Conservation (phyloP, 2,113 vertebrate genomes). For the Leucosticte australis region DNA sequence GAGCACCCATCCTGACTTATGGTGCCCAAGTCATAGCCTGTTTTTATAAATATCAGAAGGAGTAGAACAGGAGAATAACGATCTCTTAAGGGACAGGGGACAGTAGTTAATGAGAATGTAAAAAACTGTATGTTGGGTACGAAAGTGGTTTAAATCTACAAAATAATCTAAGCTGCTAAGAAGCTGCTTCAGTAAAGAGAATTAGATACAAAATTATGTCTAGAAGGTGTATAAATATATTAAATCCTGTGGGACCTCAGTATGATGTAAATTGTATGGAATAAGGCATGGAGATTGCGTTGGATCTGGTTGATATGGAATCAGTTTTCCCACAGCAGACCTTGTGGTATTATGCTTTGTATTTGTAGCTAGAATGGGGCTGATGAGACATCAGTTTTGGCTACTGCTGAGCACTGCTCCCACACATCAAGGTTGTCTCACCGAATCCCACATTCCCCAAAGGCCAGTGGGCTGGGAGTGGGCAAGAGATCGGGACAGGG, state of each 20-base stretch:
- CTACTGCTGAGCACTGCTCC: background rate
- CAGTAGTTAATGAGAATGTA: background rate
- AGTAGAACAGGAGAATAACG: background rate
- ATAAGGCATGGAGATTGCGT: background rate
- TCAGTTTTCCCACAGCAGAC: background rate
- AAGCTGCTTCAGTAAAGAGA: background rate
- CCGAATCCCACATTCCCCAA: background rate
- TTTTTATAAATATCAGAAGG: background rate
- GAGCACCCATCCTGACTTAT: background rate
- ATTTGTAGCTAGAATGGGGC: background rate
- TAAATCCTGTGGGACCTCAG: background rate
- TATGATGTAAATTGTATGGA: background rate
- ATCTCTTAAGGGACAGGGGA: background rate
- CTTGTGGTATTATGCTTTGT: background rate
- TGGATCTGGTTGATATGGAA: background rate
- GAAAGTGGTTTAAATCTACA: background rate
- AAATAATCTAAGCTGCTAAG: background rate
- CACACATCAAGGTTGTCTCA: background rate
- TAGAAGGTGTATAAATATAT: background rate
- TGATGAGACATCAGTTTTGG: background rate
- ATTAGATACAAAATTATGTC: background rate
- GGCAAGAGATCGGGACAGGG: background rate
- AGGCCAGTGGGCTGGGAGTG: background rate
- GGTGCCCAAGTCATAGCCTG: background rate
- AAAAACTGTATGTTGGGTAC: background rate